Base-by-base conservation (phyloP, 2,797 vertebrate species). In the Ptychobarbus kaznakovi region DNA sequence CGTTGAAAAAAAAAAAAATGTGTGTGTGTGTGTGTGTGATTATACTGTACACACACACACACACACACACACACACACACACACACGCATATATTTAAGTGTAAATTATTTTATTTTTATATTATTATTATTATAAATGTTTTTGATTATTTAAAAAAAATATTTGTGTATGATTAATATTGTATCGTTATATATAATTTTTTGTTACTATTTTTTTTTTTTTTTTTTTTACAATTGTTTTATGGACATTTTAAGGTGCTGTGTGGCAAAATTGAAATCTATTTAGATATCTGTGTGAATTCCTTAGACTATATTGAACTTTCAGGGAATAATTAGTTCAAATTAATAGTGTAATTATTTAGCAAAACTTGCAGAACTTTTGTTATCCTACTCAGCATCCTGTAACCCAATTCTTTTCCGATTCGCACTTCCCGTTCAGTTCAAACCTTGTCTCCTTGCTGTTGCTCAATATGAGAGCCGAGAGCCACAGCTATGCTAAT, bases 401-500 rank as follows among this genome's bases (percentile, higher is more conserved):
- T 77, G 32, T 20, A 58, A 12, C 6, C 22, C n/a, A 61, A 3
- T 28, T 42, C 38, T 32, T 20, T 44, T 80, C 40, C 11, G 16
- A 65, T 79, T 46, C n/a, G 9, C n/a, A 46, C 16, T 32, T 63
- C 9, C 56, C 49, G 18, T 51, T 49, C 53, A 8, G 7, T 63
- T 40, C 11, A 49, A 63, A 66, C 53, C 28, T 3, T 53, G 22
- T 51, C 35, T 70, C n/a, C 18, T 25, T 38, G 35, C 32, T 63
- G 80, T 49, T 61, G 82, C 49, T 85, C 70, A 51, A 35, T 56
- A 69, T 44, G 51, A 44, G 51, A 40, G 83, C 42, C 73, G 4
- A 73, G 63, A 82, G 68, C 61, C 42, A 73, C 28, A 72, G 65
- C 68, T 44, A 42, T 89, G 63, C 77, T 87, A 87, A 87, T 83